Conservation (phyloP, 2,113 vertebrate genomes). For the Passer domesticus region DNA sequence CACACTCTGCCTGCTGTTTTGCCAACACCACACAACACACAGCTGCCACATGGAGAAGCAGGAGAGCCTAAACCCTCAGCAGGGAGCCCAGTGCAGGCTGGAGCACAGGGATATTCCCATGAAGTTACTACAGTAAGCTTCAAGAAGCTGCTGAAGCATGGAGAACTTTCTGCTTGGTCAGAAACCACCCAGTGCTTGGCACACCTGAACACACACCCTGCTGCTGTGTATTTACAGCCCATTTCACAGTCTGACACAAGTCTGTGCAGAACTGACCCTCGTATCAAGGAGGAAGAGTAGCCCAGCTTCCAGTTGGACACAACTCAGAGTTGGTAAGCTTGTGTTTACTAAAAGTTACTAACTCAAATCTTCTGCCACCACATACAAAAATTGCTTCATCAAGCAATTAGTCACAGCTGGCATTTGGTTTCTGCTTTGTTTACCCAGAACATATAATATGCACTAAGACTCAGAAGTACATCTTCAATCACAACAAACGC, state of each 20-base stretch:
- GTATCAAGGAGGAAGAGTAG: neutral
- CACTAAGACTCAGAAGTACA: neutral
- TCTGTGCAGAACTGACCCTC: neutral
- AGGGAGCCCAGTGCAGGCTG: rapidly evolving
- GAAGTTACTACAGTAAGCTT: neutral
- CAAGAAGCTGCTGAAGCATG: neutral
- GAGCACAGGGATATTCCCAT: neutral
- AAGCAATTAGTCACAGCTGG: neutral
- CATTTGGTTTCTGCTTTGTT: neutral
- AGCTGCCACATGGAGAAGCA: neutral
- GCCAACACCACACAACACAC: neutral
- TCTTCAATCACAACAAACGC: neutral
- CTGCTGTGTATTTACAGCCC: neutral
- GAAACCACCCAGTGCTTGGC: neutral
- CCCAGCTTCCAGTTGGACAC: neutral
- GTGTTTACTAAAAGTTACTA: neutral
- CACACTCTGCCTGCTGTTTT: neutral
- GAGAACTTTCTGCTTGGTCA: neutral
- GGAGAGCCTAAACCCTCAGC: neutral
- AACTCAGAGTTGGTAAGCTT: neutral
- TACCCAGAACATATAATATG: neutral
- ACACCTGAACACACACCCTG: neutral
- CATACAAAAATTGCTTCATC: neutral
- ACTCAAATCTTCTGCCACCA: neutral
- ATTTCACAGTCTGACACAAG: neutral